Evolutionary conservation across 2,113 vertebrate genomes (phyloP), one percentile per base, ranked within the genome.

Genomic region (Salminus brasiliensis): DNA sequence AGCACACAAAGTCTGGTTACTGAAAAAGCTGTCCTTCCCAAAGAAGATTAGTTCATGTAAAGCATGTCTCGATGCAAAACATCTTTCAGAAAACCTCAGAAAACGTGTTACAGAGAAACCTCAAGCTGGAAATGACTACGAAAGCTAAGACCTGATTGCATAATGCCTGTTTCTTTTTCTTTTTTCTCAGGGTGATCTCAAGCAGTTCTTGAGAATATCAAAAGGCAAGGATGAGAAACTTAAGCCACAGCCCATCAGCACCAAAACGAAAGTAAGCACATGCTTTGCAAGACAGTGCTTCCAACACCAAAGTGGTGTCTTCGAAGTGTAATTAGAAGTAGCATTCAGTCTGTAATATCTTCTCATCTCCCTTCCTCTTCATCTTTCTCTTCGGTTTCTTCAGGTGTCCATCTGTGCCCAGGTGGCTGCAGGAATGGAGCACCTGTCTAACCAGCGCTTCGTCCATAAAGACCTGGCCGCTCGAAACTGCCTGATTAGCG

Each of bases 401-500:
- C 85, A 99, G 98, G 93, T 99, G 85, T 94, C 96, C 84, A 91
- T 94, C 79, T 99, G 98, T 87, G 92, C 91, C 25, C 98, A 99
- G 92, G 95, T 99, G 83, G 98, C 97, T 84, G 83, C 94, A 88
- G 98, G 97, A 71, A 99, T 99, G 98, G 97, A 97, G 87, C 95
- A 98, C 74, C 92, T 99, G 80, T 99, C 97, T 90, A 97, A 96
- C 6, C 90, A 95, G 86, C 94, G 96, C 76, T 98, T 99, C 0
- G 96, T 99, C 69, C 98, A 99, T 90, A 96, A 96, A 85, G 98
- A 99, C 89, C 88, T 99, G 36, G 97, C 98, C 0, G 93, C 97
- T 53, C 94, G 98, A 34, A 99, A 99, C 91, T 99, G 98, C 84
- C 89, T 99, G 74, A 92, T 99, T 89, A 97, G 93, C 6, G 93